Evolutionary conservation across 2,113 vertebrate species (phyloP).

Genomic region (Haplotaxodon microlepis): DNA sequence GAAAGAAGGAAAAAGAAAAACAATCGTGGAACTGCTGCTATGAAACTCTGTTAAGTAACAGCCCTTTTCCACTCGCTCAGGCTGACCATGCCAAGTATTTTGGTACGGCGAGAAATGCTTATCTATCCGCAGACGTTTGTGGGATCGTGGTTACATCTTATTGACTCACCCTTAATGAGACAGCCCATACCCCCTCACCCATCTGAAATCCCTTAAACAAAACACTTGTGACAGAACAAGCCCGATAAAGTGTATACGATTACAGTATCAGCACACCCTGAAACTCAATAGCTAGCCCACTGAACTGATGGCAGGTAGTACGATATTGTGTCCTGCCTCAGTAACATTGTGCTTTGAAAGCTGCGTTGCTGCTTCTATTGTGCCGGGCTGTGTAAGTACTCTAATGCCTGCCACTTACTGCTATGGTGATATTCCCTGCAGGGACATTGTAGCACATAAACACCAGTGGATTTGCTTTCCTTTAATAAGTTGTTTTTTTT

Average conservation of each 20-base stretch:
- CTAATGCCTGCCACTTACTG: conserved; percentile 55
- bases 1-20: background rate
- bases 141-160: conserved; percentile 47
- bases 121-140: conserved; percentile 29
- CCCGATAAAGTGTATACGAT: conserved; percentile 59
- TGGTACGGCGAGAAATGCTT: conserved; percentile 4
- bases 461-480: background rate
- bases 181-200: background rate
- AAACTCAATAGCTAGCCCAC: conserved; percentile 46
- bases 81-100: background rate
- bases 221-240: conserved; percentile 59
- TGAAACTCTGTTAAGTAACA: background rate
- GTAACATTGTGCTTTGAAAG: conserved; percentile 55
- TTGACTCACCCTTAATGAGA: conserved; percentile 44
- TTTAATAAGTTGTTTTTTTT: background rate
- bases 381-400: conserved; percentile 64
- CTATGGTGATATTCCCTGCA: conserved; percentile 26
- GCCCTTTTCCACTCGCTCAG: conserved; percentile 20
- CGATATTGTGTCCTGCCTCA: conserved; percentile 48
- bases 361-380: conserved; percentile 49
- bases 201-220: conserved; percentile 60
- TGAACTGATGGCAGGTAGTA: conserved; percentile 35
- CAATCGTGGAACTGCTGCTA: background rate
- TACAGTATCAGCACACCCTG: conserved; percentile 55
- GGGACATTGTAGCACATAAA: background rate